These are phyloP conservation scores for Eumaeus atala DNA, from an alignment of 1,140 invertebrate species.

Conservation along the genomic window DNA sequence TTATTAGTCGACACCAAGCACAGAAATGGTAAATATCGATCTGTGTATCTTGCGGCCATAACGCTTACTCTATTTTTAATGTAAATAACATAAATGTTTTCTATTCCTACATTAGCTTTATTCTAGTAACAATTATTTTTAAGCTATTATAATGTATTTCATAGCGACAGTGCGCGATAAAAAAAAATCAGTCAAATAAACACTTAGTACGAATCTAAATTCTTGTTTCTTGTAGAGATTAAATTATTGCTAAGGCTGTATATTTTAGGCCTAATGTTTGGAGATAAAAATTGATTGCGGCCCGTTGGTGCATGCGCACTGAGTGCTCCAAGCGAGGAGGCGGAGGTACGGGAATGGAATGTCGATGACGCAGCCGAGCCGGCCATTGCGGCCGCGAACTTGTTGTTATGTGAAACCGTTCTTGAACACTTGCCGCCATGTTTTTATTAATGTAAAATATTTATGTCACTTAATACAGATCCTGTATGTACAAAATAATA, in stretches of 20 bases:
- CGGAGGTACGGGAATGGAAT: slow-evolving; percentile 56
- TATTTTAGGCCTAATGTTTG: slow-evolving; percentile 20
- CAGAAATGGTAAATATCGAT: slow-evolving; percentile 71
- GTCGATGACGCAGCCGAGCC: slow-evolving; percentile 61
- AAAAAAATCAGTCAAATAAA: too few relatives aligned
- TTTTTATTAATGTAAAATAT: slow-evolving; percentile 18
- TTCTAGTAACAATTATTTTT: not conserved
- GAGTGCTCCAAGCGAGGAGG: slow-evolving; percentile 35
- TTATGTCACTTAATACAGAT: slow-evolving; percentile 12
- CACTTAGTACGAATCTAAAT: too few relatives aligned
- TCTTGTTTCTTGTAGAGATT: too few relatives aligned
- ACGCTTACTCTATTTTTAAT: slow-evolving; percentile 11
- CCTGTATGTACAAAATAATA: too few relatives aligned
- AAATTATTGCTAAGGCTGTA: not conserved
- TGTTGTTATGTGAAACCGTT: slow-evolving; percentile 66
- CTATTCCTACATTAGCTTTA: not conserved
- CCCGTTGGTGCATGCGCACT: slow-evolving; percentile 61
- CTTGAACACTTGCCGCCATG: slow-evolving; percentile 37
- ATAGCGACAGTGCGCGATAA: too few relatives aligned
- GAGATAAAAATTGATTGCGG: slow-evolving; percentile 54
- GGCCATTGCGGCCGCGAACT: slow-evolving; percentile 50
- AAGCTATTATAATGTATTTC: too few relatives aligned
- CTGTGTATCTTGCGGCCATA: slow-evolving; percentile 49
- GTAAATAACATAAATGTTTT: not conserved
- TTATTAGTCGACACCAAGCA: slow-evolving; percentile 51